Conservation (phyloP, 2,888 invertebrate species). For the Thymelicus sylvestris region DNA sequence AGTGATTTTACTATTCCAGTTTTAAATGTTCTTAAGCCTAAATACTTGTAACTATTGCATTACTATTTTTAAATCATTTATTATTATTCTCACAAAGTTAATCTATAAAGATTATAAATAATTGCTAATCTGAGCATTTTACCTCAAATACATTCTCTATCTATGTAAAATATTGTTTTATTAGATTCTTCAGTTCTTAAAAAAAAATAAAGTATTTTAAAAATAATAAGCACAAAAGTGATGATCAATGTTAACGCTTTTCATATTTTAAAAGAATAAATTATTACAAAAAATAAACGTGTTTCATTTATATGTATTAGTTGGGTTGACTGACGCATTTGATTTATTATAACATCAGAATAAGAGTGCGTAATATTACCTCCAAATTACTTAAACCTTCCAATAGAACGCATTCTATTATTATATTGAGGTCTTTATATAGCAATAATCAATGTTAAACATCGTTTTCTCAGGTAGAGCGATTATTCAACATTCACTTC, state of each 20-base stretch:
- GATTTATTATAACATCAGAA: no score
- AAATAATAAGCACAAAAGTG: slow-evolving; percentile 56
- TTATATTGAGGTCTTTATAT: no score
- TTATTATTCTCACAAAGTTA: neutral
- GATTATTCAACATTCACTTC: no score
- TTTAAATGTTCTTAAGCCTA: neutral
- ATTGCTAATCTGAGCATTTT: slow-evolving; percentile 3
- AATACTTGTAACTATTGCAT: neutral
- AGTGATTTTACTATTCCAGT: neutral
- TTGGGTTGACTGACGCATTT: no score
- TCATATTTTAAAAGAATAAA: slow-evolving; percentile 68
- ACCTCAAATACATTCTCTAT: slow-evolving; percentile 6
- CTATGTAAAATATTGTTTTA: slow-evolving; percentile 19
- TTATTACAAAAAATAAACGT: slow-evolving; percentile 18
- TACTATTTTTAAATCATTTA: neutral
- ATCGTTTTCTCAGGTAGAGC: no score
- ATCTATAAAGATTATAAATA: neutral
- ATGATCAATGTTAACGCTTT: slow-evolving; percentile 68
- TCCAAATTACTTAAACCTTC: no score
- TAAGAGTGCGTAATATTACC: no score
- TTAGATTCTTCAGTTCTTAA: slow-evolving; percentile 7
- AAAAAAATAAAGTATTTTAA: slow-evolving; percentile 20
- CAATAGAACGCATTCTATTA: no score
- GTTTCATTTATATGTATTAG: no score
- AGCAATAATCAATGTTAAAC: no score